Conservation (phyloP, 1,140 invertebrate genomes). For the Ephestia elutella region DNA sequence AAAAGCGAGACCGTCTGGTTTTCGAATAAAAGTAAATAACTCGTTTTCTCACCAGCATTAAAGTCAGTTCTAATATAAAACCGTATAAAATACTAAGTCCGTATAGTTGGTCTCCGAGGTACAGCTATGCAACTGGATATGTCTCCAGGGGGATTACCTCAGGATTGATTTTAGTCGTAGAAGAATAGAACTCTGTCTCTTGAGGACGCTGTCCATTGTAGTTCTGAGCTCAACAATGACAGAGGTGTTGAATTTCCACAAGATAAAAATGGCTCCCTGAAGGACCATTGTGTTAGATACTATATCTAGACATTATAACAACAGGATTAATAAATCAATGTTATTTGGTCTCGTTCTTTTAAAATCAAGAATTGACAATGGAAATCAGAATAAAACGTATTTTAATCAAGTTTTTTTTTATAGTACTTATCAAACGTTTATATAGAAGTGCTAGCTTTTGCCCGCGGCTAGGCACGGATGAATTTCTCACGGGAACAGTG, state of each 20-base stretch:
- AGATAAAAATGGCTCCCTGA: not conserved
- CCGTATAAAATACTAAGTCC: not conserved
- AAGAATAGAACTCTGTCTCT: not conserved
- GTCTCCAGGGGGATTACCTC: not conserved
- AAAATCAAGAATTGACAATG: too few species aligned
- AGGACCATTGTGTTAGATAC: not conserved
- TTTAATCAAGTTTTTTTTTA: too few species aligned
- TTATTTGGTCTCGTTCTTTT: not conserved
- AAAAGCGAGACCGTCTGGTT: not conserved
- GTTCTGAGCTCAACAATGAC: not conserved
- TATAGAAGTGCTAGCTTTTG: too few species aligned
- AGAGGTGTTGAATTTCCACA: not conserved
- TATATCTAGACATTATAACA: too few species aligned
- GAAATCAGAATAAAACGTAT: too few species aligned
- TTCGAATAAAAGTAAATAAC: slow-evolving; percentile 5
- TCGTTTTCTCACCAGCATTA: not conserved
- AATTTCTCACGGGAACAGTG: too few species aligned
- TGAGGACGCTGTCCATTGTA: not conserved
- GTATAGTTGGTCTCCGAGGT: not conserved
- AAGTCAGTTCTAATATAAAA: slow-evolving; percentile 2
- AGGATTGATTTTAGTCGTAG: not conserved
- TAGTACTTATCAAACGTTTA: too few species aligned
- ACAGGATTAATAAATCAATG: not conserved
- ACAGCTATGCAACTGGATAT: not conserved
- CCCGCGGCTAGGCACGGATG: too few species aligned